Evolutionary conservation across 2,797 vertebrate species (phyloP), one percentile per base, ranked within the genome.

Genomic region (Selene dorsalis): DNA sequence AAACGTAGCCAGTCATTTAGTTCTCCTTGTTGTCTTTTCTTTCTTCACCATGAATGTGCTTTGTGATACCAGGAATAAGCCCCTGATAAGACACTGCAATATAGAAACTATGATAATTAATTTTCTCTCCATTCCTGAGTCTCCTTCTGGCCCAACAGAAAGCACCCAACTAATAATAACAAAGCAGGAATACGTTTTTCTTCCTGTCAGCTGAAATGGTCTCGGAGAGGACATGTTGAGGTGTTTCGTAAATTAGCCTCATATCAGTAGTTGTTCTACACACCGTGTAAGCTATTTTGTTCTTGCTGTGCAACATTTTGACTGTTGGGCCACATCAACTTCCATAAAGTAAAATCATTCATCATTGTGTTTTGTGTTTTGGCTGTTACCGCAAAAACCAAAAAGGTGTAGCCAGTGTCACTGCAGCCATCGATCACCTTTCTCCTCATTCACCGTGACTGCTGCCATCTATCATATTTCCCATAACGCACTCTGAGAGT

Each of bases 401-500:
- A 83, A 85, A 80, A 82, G 86, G 85, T 24, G 67, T 90, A 83
- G 82, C 84, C 14, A 32, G 24, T 78, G 84, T 85, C 87, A 81
- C 62, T 81, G 67, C 60, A 57, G 59, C 56, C 89, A 92, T 93
- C 87, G 17, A 86, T 92, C 88, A 90, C 28, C 58, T 80, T 75
- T 84, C 74, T 50, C 77, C 68, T 87, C 80, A 89, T 86, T 73
- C 69, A 74, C 64, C 59, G 62, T 63, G 77, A 80, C 75, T 14
- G 76, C 80, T 71, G 64, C 75, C 84, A 86, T 90, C 79, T 48
- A 83, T 91, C 83, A 87, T 64, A 62, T 80, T 56, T 82, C 67
- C 84, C 80, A 66, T n/a, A 18, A 69, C 80, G 71, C 62, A 62
- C 43, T 52, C 53, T 1, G 56, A 82, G 43, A 74, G 55, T 69